Evolutionary conservation across 2,797 vertebrate genomes (phyloP), one percentile per base, ranked within the genome.

Genomic region (Lates japonicus): DNA sequence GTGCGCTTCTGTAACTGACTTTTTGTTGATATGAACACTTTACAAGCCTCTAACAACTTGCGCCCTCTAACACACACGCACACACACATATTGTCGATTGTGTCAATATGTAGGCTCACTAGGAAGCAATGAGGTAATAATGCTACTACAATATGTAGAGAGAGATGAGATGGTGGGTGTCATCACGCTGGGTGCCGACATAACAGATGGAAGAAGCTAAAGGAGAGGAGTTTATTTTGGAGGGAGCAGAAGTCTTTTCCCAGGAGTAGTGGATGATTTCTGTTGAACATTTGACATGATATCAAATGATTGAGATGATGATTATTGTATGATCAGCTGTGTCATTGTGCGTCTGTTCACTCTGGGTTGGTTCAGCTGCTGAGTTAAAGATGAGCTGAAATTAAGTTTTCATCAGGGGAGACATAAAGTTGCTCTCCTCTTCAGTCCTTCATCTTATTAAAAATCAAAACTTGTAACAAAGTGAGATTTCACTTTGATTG

Each of bases 161-260:
- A 93, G 87, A 88, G 87, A 94, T 88, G 90, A 86, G 66, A 65
- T 77, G n/a, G n/a, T n/a, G n/a, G n/a, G n/a, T 87, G 88, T 90
- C 89, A 81, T 85, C 81, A 64, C 75, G 41, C 77, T 52, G 69
- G 84, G 87, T 46, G 79, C 76, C 7, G 25, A 76, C 62, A 58
- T 51, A 70, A 64, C 76, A 75, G 83, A 82, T 61, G 76, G 82
- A 73, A 39, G 48, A 49, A 67, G 70, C 0, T 11, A 31, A 37
- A 67, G 64, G 19, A 51, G 35, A 39, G 20, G 22, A 20, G 22
- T 58, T 82, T 76, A 49, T 80, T 87, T 58, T 5, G 76, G 72
- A 74, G 37, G 39, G 62, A 52, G 67, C 29, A 0, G 33, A n/a
- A 71, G 55, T 63, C n/a, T 52, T 66, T 83, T 66, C n/a, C n/a